phyloP scores from a whole-genome alignment of 2,113 vertebrate genomes.

The Pelecanoides urinatrix region DNA sequence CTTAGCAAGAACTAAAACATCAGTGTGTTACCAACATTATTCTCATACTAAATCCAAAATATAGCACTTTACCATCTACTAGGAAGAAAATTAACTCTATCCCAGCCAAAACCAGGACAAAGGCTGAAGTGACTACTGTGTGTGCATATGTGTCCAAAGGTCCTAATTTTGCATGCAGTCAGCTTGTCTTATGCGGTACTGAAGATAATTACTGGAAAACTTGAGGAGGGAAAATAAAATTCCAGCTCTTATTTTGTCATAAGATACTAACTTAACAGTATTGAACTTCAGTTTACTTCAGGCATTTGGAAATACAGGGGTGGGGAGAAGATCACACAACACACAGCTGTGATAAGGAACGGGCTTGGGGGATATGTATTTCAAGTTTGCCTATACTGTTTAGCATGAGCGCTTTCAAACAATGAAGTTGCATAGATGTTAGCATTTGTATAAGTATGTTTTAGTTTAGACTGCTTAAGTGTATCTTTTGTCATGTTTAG shows the following conservation, averaged over 20 bases:
- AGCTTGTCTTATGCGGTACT: background rate
- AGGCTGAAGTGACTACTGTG: background rate
- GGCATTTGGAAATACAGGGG: background rate
- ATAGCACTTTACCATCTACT: no score
- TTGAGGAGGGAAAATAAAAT: background rate
- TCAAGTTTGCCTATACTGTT: background rate
- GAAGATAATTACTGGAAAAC: background rate
- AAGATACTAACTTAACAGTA: background rate
- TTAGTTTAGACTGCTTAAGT: background rate
- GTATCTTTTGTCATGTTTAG: background rate
- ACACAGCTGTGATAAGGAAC: background rate
- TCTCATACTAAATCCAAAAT: no score
- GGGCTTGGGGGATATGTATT: background rate
- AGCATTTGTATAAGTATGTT: background rate
- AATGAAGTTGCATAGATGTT: background rate
- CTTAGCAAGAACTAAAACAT: no score
- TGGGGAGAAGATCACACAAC: background rate
- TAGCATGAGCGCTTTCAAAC: background rate
- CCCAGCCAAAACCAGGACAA: background rate
- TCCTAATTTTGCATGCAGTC: background rate
- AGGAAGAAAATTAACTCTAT: no score
- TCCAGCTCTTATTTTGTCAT: background rate
- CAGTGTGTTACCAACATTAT: no score
- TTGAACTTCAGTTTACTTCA: background rate
- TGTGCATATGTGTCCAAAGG: background rate